Conservation (phyloP, 2,888 invertebrate genomes). For the Lasius platythorax region DNA sequence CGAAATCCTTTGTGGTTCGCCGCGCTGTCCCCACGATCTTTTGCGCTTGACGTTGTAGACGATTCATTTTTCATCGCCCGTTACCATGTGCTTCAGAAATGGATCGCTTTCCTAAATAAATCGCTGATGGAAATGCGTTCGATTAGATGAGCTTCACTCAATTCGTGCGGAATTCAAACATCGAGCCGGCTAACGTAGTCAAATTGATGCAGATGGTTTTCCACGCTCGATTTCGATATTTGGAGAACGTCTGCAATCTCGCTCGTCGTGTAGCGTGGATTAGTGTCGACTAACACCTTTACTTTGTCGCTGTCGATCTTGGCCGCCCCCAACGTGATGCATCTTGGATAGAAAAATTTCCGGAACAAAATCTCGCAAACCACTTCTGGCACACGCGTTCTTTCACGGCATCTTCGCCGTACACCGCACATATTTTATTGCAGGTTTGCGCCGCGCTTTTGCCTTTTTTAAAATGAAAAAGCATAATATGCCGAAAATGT, state of each 20-base stretch:
- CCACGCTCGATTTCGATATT: constrained; percentile 10
- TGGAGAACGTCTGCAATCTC: constrained; percentile 18
- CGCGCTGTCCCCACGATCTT: constrained; percentile 27
- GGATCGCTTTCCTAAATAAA: constrained; percentile 61
- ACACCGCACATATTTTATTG: background rate
- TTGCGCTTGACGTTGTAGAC: constrained; percentile 44
- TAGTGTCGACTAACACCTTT: background rate
- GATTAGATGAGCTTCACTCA: constrained; percentile 32
- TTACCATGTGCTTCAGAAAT: constrained; percentile 33
- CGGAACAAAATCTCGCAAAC: background rate
- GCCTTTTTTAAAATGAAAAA: background rate
- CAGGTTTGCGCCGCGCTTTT: background rate
- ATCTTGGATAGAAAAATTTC: background rate
- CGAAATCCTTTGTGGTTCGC: constrained; percentile 39
- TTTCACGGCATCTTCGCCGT: background rate
- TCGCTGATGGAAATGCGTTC: constrained; percentile 63
- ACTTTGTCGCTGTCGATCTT: constrained; percentile 3
- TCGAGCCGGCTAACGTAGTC: background rate
- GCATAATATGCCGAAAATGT: constrained; percentile 4
- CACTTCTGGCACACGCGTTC: background rate
- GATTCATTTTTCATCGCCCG: constrained; percentile 38
- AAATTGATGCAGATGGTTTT: constrained; percentile 23
- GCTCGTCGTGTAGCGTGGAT: background rate
- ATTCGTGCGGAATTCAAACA: background rate
- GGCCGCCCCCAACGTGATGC: no score